phyloP scores from a whole-genome alignment of 2,113 vertebrate species.

The Chelonoidis abingdonii region DNA sequence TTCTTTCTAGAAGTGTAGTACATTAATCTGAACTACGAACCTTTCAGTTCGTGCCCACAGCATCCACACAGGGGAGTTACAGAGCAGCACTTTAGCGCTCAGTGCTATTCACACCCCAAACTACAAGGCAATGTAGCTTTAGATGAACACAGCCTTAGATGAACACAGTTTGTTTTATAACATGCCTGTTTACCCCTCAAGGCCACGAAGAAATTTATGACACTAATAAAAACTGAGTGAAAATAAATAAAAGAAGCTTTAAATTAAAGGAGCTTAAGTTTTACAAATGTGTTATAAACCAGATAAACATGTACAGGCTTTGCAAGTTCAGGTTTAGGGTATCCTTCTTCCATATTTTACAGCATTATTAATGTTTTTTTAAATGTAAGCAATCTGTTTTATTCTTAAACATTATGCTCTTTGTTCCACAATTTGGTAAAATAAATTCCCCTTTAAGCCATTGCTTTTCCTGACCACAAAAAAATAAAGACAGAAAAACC shows the following conservation, averaged over 20 bases:
- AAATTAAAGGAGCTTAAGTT: constrained; percentile 71
- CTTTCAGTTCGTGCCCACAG: not conserved
- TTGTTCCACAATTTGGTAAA: constrained; percentile 72
- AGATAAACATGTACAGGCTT: constrained; percentile 51
- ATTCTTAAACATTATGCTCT: constrained; percentile 54
- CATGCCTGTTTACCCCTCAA: constrained; percentile 49
- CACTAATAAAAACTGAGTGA: constrained; percentile 68
- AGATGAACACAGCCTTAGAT: not conserved
- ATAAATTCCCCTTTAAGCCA: constrained; percentile 58
- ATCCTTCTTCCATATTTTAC: constrained; percentile 54
- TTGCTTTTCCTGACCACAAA: constrained; percentile 42
- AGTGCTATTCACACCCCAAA: not conserved
- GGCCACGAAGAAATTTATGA: constrained; percentile 54
- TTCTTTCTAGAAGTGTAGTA: not conserved
- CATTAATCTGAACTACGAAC: not conserved
- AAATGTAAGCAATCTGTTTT: constrained; percentile 68
- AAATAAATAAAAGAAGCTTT: constrained; percentile 74
- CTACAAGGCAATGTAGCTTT: not conserved
- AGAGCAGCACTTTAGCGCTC: not conserved
- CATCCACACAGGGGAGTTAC: not conserved
- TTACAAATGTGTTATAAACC: constrained; percentile 59
- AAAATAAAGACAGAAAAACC: not conserved
- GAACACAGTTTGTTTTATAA: constrained; percentile 24
- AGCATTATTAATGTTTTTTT: constrained; percentile 63
- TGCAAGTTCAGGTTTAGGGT: constrained; percentile 38